Percentiles rank a stretch among this genome's conserved stretches.
Conservation (phyloP, 2,113 vertebrate genomes). For the Dascyllus trimaculatus region DNA sequence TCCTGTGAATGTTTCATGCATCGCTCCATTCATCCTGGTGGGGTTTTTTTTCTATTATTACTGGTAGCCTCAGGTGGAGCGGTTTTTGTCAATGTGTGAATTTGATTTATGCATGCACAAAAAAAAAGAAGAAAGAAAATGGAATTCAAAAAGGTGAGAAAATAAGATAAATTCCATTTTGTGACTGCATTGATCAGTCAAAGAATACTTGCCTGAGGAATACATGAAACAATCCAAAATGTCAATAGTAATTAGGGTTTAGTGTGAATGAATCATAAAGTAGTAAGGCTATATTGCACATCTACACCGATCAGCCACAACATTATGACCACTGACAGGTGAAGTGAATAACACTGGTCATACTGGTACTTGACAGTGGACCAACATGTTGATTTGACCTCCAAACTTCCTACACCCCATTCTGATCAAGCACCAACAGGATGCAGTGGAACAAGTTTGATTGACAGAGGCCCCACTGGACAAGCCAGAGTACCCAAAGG, state of each 20-base stretch:
- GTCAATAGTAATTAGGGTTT: background rate
- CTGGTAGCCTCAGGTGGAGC: constrained; percentile 13
- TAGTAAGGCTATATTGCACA: too few relatives aligned
- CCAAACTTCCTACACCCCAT: too few relatives aligned
- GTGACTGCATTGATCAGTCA: background rate
- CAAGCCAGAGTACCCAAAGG: too few relatives aligned
- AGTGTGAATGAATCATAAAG: background rate
- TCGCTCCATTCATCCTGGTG: constrained; percentile 9
- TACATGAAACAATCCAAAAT: background rate
- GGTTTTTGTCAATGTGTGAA: background rate
- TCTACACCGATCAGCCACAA: too few relatives aligned
- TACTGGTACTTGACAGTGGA: too few relatives aligned
- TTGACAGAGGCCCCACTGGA: too few relatives aligned
- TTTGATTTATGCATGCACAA: constrained; percentile 1
- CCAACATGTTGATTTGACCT: too few relatives aligned
- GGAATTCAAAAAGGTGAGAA: background rate
- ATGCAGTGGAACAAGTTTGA: too few relatives aligned
- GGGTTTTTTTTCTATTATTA: constrained; percentile 25
- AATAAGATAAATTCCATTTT: background rate
- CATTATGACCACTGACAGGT: too few relatives aligned
- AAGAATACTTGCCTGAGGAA: background rate
- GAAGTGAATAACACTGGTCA: too few relatives aligned
- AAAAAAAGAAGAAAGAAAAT: background rate
- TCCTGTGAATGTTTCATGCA: constrained; percentile 2
- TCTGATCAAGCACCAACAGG: too few relatives aligned